Conservation (phyloP, 1,140 invertebrate genomes). For the Drosophila virilis region DNA sequence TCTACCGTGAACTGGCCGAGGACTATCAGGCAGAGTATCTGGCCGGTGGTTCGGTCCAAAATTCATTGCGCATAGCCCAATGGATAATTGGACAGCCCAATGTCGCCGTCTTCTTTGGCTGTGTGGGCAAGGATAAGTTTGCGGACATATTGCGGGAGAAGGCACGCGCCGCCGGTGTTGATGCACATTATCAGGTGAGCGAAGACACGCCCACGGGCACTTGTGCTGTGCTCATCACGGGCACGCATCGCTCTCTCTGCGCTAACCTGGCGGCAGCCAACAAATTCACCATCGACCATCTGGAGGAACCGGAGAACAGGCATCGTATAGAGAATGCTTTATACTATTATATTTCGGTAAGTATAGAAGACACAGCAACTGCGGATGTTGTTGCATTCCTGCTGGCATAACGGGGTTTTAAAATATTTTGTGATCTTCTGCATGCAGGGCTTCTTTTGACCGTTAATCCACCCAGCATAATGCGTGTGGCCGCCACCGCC, state of each 20-base stretch:
- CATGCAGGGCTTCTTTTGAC: constrained; percentile 98
- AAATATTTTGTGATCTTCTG: constrained; percentile 19
- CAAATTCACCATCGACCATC: constrained; percentile 94
- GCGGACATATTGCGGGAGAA: constrained; percentile 93
- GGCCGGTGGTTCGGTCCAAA: constrained; percentile 98
- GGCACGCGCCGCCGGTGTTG: constrained; percentile 93
- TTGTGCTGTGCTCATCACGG: constrained; percentile 94
- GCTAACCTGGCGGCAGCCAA: constrained; percentile 98
- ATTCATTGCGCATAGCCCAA: constrained; percentile 95
- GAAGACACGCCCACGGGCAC: constrained; percentile 93
- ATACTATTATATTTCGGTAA: constrained; percentile 96
- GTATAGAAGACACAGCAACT: constrained; percentile 69
- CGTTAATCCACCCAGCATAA: constrained; percentile 94
- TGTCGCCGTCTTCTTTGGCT: constrained; percentile 95
- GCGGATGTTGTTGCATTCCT: no score
- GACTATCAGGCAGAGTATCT: constrained; percentile 94
- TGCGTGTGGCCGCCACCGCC: constrained; percentile 92
- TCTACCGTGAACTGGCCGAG: constrained; percentile 86
- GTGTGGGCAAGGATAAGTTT: constrained; percentile 96
- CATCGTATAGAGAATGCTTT: constrained; percentile 92
- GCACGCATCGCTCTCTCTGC: constrained; percentile 94
- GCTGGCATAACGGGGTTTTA: no score
- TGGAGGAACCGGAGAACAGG: constrained; percentile 91
- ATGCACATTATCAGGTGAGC: constrained; percentile 93
- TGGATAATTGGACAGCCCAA: constrained; percentile 95